Base-by-base conservation (phyloP, 2,797 vertebrate species). In the Prunella strophiata region DNA sequence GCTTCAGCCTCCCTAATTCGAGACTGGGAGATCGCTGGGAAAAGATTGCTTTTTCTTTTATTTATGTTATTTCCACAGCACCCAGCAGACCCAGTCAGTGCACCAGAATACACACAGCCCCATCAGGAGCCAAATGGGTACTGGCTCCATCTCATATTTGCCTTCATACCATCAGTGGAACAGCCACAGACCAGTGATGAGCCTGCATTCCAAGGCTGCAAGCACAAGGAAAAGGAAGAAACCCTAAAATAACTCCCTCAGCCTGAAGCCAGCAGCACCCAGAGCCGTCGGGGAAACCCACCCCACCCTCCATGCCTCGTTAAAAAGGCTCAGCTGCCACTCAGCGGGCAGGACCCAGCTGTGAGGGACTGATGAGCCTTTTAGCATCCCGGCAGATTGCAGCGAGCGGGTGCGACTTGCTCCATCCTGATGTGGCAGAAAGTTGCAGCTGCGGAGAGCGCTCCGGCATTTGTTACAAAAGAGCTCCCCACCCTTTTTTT, bases 91-190 rank as follows among this genome's bases (percentile, higher is more conserved):
- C 23, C 1, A 2, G 3, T 16, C 22, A 23, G 19, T 7, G 19
- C 15, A 5, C 13, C 58, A 9, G 5, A 57, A 20, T 34, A 19
- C 18, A 16, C 13, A 1, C 14, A 34, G 19, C 26, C 17, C 52
- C 6, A 0, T 2, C 3, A 0, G n/a, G 29, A 55, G 13, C 75
- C 8, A 7, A 34, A 52, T 0, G 1, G 70, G 9, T 25, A 12
- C 48, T 2, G 0, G 34, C 55, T 54, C 59, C 51, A 16, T 21
- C 57, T 42, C 75, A 42, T 42, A 11, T 23, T 77, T 43, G 30
- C 32, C 30, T 81, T 75, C 0, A 0, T 4, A 16, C 71, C 23
- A 4, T 8, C 38, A 8, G 3, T 2, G 21, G 16, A 51, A 26
- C 40, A 43, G 27, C 76, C n/a, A 7, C 32, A 34, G n/a, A 20